A percentile compares a stretch with the other conserved stretches of the same genome.
These are phyloP conservation scores for Dolichoris vasculosae DNA, from an alignment of 1,140 invertebrate genomes.

Conservation along the genomic window DNA sequence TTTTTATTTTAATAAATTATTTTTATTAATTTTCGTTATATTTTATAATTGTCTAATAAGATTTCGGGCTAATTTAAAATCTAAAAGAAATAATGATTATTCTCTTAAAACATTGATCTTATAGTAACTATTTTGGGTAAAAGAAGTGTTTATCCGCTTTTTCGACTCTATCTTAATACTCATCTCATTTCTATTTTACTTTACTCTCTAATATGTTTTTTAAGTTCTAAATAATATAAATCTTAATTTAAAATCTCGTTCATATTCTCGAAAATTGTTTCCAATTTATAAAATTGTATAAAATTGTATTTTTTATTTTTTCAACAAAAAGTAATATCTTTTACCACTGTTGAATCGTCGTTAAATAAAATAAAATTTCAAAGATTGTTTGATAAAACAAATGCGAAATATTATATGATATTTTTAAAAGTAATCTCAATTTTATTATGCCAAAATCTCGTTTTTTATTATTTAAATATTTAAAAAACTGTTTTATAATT, in stretches of 20 bases:
- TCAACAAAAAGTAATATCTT: neutral
- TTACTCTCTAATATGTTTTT: neutral
- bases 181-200: neutral
- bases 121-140: neutral
- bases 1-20: too few species aligned
- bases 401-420: neutral
- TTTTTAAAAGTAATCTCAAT: neutral
- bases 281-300: neutral
- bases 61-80: too few species aligned
- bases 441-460: neutral
- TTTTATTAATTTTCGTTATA: too few species aligned
- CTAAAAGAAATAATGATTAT: neutral
- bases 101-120: too few species aligned
- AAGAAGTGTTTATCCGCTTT: neutral
- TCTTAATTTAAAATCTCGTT: neutral
- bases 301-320: neutral
- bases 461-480: neutral
- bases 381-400: neutral
- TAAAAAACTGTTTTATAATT: neutral
- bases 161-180: neutral
- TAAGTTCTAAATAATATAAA: neutral
- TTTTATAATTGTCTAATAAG: too few species aligned
- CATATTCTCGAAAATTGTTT: neutral
- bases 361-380: neutral
- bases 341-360: neutral